Percentiles rank a stretch among this genome's conserved stretches.
Conservation (phyloP, 1,140 invertebrate genomes). For the Rhopalosiphum padi region DNA sequence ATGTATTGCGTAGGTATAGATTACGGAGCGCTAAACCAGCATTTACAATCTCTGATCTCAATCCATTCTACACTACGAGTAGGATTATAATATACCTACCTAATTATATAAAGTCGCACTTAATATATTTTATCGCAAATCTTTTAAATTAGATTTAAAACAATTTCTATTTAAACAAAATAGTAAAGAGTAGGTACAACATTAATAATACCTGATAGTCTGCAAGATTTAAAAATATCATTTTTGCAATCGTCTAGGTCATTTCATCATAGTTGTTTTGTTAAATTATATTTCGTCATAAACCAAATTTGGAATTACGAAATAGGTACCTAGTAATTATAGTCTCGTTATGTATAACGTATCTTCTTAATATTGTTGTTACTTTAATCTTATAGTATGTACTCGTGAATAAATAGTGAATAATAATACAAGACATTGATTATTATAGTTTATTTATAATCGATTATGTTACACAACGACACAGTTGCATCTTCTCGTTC, state of each 20-base stretch:
- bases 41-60: slow-evolving; percentile 2
- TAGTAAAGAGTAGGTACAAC: background rate
- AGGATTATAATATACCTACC: background rate
- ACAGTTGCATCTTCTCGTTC: background rate
- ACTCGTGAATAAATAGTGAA: no score
- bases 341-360: background rate
- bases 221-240: background rate
- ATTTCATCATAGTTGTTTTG: background rate
- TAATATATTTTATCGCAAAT: no score
- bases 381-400: background rate
- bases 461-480: background rate
- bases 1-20: background rate
- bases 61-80: no score
- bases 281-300: background rate
- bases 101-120: background rate
- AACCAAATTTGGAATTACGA: background rate
- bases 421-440: background rate
- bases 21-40: background rate
- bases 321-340: background rate
- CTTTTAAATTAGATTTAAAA: no score
- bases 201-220: background rate
- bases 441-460: background rate
- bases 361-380: background rate
- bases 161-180: no score
- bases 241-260: background rate